A percentile compares a stretch with the other conserved stretches of the same genome.
These are phyloP conservation scores for Whitmania pigra DNA, from an alignment of 1,140 invertebrate species.

Conservation along the genomic window DNA sequence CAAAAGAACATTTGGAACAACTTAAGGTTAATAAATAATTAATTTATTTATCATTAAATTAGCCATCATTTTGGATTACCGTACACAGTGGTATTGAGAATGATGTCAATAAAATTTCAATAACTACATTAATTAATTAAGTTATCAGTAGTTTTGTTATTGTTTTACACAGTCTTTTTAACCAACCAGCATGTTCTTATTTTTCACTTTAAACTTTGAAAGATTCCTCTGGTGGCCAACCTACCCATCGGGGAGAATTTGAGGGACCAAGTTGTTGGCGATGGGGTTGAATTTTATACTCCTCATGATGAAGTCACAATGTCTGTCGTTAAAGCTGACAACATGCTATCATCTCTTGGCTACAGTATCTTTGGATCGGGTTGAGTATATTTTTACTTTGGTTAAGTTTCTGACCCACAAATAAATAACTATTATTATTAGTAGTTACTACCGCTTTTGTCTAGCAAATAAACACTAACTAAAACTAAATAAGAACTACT, in stretches of 20 bases:
- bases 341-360: slow-evolving; percentile 19
- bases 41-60: no score
- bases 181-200: no score
- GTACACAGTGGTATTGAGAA: no score
- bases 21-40: slow-evolving; percentile 41
- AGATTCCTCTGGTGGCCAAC: slow-evolving; percentile 35
- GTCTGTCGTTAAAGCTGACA: slow-evolving; percentile 20
- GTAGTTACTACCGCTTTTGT: no score
- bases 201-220: not conserved
- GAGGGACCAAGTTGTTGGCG: slow-evolving; percentile 29
- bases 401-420: no score
- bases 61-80: no score
- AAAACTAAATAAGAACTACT: no score
- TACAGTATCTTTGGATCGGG: slow-evolving; percentile 23
- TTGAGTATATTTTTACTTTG: not conserved
- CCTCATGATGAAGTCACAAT: slow-evolving; percentile 15
- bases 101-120: no score
- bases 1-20: slow-evolving; percentile 55
- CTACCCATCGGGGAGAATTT: slow-evolving; percentile 37
- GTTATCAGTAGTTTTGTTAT: no score
- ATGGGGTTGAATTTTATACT: slow-evolving; percentile 22
- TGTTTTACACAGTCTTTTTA: not conserved
- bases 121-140: no score
- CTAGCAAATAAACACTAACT: no score
- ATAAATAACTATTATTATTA: no score